Percentiles rank a stretch among this genome's conserved stretches.
phyloP scores from a whole-genome alignment of 2,888 invertebrate genomes.

The Pandemis cinnamomeana region DNA sequence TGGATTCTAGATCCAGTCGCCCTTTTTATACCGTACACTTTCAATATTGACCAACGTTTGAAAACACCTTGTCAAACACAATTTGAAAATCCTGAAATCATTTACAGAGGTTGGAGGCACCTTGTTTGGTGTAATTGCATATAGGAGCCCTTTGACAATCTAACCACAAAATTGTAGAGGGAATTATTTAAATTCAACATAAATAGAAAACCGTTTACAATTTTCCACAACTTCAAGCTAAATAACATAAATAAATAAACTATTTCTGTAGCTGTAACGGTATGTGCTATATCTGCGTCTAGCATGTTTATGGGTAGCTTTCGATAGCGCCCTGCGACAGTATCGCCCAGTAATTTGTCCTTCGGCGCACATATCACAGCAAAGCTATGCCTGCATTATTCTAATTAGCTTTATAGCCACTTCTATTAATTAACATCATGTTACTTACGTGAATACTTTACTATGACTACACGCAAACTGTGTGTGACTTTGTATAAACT shows the following conservation, averaged over 20 bases:
- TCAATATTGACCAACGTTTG: too few species aligned
- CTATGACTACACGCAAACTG: constrained; percentile 26
- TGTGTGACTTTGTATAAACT: neutral
- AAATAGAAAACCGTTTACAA: too few species aligned
- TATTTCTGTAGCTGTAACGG: neutral
- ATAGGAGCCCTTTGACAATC: too few species aligned
- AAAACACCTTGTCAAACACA: too few species aligned
- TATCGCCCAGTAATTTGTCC: constrained; percentile 65
- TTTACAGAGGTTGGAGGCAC: too few species aligned
- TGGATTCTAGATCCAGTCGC: too few species aligned
- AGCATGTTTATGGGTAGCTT: constrained; percentile 22
- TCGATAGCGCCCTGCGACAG: constrained; percentile 31
- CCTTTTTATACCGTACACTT: too few species aligned
- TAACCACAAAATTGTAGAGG: too few species aligned
- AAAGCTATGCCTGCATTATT: constrained; percentile 64
- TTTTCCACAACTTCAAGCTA: too few species aligned
- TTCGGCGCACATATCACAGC: constrained; percentile 57
- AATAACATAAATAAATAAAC: neutral
- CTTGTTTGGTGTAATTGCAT: too few species aligned
- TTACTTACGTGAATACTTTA: constrained; percentile 49
- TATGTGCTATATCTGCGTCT: neutral
- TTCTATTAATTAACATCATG: constrained; percentile 57
- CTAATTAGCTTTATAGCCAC: constrained; percentile 68
- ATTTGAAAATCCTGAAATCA: too few species aligned
- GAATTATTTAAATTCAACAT: too few species aligned